phyloP scores from a whole-genome alignment of 1,140 invertebrate genomes.

The Tribolium madens region DNA sequence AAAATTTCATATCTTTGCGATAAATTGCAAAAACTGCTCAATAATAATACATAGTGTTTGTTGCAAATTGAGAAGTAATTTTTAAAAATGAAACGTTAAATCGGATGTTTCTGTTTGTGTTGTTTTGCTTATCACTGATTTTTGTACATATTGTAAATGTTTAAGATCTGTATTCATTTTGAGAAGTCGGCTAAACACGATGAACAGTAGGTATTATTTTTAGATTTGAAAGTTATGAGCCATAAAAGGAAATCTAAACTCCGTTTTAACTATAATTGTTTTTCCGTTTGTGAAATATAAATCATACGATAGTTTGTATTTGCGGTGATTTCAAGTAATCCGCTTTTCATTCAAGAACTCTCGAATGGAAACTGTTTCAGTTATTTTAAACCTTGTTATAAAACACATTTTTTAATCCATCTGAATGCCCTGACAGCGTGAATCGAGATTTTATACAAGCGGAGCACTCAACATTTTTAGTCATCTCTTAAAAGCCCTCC shows the following conservation, averaged over 20 bases:
- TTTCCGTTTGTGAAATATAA: not conserved
- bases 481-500: constrained; percentile 42
- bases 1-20: not conserved
- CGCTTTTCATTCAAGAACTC: not conserved
- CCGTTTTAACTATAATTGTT: not conserved
- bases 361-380: constrained; percentile 8
- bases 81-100: not conserved
- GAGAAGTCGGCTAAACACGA: not conserved
- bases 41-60: not conserved
- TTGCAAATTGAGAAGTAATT: not conserved
- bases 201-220: not conserved
- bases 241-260: not conserved
- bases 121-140: too few relatives aligned
- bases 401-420: constrained; percentile 38
- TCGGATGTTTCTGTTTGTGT: not conserved
- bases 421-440: constrained; percentile 32
- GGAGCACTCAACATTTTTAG: constrained; percentile 41
- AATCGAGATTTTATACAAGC: constrained; percentile 34
- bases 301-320: not conserved
- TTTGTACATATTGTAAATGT: not conserved
- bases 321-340: not conserved
- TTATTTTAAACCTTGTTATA: constrained; percentile 25
- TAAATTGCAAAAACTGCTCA: not conserved
- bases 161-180: not conserved
- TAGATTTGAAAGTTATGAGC: not conserved